These are phyloP conservation scores for Eueides isabella DNA, from an alignment of 1,140 invertebrate species.

Conservation along the genomic window DNA sequence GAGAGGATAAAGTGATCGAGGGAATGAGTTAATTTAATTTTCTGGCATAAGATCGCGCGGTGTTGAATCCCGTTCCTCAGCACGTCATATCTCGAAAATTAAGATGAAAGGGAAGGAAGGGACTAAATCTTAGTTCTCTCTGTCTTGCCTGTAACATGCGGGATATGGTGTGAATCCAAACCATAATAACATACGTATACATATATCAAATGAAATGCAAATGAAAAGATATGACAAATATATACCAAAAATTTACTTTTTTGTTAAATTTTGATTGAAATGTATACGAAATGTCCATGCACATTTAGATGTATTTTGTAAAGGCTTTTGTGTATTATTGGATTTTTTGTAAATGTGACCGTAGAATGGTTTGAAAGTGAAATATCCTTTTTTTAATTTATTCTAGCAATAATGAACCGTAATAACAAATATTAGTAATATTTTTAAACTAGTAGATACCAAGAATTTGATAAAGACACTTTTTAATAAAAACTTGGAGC, in stretches of 20 bases:
- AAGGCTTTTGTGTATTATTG: neutral
- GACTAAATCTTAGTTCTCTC: too few relatives aligned
- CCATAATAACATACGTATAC: neutral
- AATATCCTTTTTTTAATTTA: neutral
- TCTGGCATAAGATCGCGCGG: too few relatives aligned
- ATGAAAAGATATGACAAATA: neutral
- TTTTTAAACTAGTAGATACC: too few relatives aligned
- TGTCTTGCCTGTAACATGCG: too few relatives aligned
- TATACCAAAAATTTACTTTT: neutral
- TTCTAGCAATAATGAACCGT: neutral
- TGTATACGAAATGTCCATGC: neutral
- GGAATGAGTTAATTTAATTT: too few relatives aligned
- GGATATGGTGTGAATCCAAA: neutral
- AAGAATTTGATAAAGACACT: too few relatives aligned
- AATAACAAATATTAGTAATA: too few relatives aligned
- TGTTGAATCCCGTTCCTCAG: too few relatives aligned
- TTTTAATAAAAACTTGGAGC: too few relatives aligned
- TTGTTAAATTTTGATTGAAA: neutral
- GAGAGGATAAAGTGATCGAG: too few relatives aligned
- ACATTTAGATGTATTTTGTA: neutral
- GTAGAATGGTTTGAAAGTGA: neutral
- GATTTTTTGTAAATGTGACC: neutral
- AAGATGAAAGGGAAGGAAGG: too few relatives aligned
- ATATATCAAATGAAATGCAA: neutral
- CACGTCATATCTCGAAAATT: too few relatives aligned